Evolutionary conservation across 1,140 invertebrate genomes (phyloP), one percentile per base, ranked within the genome.

Genomic region (Drosophila seguyi): DNA sequence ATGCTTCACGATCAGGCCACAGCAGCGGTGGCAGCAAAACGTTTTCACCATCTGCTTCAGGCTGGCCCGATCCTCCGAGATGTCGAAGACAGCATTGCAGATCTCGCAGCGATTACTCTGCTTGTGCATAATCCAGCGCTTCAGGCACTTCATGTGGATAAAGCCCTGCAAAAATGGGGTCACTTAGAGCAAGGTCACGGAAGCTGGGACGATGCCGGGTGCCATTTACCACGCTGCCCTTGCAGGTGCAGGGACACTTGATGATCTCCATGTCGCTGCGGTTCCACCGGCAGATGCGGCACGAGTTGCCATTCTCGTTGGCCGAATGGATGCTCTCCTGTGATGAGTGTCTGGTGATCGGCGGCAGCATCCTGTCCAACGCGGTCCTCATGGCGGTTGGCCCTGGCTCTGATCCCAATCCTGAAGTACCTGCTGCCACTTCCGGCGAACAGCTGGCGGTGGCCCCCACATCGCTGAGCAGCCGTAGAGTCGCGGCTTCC

Each of bases 231-330:
- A 92, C 91, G 55, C 88, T 92, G 25, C 91, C 91, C 42, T 67
- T 87, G 45, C 91, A 92, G 8, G 80, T 83, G 77, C 91, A 92
- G 5, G 91, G 91, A 69, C 88, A 91, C 18, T 52, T 80, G 7
- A 81, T 71, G 29, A 92, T 73, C 48, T 91, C 79, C 82, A 92
- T 82, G 41, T 92, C 91, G 53, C 63, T 78, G n/a, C 80, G 87
- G 41, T 92, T 76, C 68, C 80, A 91, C 50, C 88, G 91, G 58
- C 91, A 92, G 14, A 92, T 92, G 59, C 91, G 91, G 55, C 91
- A 92, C 25, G 88, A 86, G 31, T 90, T 79, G 1, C 85, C 85
- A 57, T 79, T 69, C 44, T 91, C 88, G 65, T 92, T 79, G 0
- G 85, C 62, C 44, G 91, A 92, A 18, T 74, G 73, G 3, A 87